Conservation (phyloP, 2,888 invertebrate genomes). For the Drymonia ruficornis region DNA sequence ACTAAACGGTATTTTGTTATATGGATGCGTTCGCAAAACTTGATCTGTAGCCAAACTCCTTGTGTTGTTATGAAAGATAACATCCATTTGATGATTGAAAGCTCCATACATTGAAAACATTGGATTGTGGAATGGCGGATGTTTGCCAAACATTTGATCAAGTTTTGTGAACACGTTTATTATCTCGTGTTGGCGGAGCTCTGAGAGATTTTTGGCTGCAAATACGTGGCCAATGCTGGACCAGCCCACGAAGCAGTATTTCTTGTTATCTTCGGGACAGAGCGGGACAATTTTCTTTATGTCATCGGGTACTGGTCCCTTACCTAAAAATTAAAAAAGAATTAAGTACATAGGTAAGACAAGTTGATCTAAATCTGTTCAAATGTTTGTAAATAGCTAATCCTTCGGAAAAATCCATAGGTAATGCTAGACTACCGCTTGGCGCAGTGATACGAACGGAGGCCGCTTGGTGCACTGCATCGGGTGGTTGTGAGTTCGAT, state of each 20-base stretch:
- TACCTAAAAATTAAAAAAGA: slow-evolving; percentile 19
- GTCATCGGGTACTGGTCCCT: slow-evolving; percentile 8
- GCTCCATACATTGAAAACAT: slow-evolving; percentile 89
- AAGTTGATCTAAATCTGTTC: no score
- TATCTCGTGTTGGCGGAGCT: slow-evolving; percentile 87
- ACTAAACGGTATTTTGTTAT: slow-evolving; percentile 65
- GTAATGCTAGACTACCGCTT: no score
- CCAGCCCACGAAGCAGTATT: slow-evolving; percentile 88
- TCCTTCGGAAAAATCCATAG: no score
- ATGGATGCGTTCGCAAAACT: slow-evolving; percentile 63
- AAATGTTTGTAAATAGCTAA: neutral
- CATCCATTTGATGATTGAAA: slow-evolving; percentile 86
- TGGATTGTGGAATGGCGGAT: slow-evolving; percentile 79
- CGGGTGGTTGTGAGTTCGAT: no score
- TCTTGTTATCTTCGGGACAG: slow-evolving; percentile 82
- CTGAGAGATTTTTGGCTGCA: slow-evolving; percentile 82
- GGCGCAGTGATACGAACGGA: no score
- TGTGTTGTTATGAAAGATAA: slow-evolving; percentile 88
- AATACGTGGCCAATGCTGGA: slow-evolving; percentile 88
- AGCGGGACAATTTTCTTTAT: slow-evolving; percentile 79
- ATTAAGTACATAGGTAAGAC: neutral
- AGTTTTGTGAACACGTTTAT: slow-evolving; percentile 88
- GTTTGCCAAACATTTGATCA: slow-evolving; percentile 89
- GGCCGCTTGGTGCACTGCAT: no score
- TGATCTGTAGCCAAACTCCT: slow-evolving; percentile 56